A percentile compares a stretch with the other conserved stretches of the same genome.
Conservation (phyloP, 37 sponge, comb jelly and placozoan genomes). For the Theonella swinhoei region DNA sequence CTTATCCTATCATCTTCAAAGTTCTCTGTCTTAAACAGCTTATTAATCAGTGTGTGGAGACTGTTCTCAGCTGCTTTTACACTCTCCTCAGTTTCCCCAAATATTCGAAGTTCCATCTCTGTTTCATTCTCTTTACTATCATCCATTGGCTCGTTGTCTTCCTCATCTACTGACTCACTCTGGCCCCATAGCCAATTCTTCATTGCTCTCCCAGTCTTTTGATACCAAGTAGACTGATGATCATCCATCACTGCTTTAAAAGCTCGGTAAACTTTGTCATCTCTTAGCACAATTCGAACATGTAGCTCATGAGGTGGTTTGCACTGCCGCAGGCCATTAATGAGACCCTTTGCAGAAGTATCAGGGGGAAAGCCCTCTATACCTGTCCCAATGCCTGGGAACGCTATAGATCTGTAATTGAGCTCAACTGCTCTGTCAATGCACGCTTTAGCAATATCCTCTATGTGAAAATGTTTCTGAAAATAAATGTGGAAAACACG, state of each 20-base stretch:
- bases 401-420: slow-evolving; percentile 42
- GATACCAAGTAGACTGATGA: too few species aligned
- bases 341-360: slow-evolving; percentile 39
- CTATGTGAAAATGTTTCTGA: slow-evolving; percentile 8
- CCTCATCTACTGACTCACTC: too few species aligned
- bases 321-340: slow-evolving; percentile 36
- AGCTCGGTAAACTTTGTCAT: background rate
- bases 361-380: slow-evolving; percentile 14
- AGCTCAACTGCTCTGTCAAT: slow-evolving; percentile 31
- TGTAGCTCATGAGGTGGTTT: slow-evolving; percentile 1
- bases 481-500: slow-evolving; percentile 48
- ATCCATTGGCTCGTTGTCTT: background rate
- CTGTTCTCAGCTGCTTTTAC: slow-evolving; percentile 27
- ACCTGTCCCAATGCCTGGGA: slow-evolving; percentile 72
- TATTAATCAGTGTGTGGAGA: slow-evolving; percentile 5
- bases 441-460: too few species aligned
- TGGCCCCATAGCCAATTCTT: too few species aligned
- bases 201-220: background rate
- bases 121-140: background rate
- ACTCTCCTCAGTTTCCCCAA: slow-evolving; percentile 17
- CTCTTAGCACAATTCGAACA: slow-evolving; percentile 33
- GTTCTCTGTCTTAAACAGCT: slow-evolving; percentile 5
- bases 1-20: slow-evolving; percentile 29
- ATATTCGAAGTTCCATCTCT: slow-evolving; percentile 17
- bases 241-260: slow-evolving; percentile 33